phyloP scores from a whole-genome alignment of 2,888 invertebrate species.

The Nemotelus nigrinus region DNA sequence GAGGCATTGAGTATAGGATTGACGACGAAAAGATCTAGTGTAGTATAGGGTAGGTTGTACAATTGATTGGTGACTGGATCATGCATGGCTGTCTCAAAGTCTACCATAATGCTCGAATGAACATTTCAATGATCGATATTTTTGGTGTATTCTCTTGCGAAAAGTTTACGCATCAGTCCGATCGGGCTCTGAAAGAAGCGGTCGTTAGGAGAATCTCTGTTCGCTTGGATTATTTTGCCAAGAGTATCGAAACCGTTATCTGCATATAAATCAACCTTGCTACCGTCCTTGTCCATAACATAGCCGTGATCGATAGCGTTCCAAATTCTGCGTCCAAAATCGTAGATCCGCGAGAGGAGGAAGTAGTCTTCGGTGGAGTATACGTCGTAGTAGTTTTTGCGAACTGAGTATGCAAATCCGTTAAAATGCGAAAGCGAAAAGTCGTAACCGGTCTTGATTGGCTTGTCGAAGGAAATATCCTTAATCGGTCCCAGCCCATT shows the following conservation, averaged over 20 bases:
- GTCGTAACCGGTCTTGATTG: slow-evolving; percentile 71
- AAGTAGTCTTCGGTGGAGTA: slow-evolving; percentile 64
- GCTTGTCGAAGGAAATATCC: slow-evolving; percentile 67
- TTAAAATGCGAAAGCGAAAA: slow-evolving; percentile 73
- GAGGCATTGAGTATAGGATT: too few species aligned
- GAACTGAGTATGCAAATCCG: slow-evolving; percentile 73
- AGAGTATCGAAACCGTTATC: slow-evolving; percentile 66
- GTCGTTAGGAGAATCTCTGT: slow-evolving; percentile 57
- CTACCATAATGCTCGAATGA: slow-evolving; percentile 71
- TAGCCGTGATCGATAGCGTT: slow-evolving; percentile 67
- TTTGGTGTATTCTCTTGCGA: slow-evolving; percentile 53
- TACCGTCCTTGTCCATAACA: slow-evolving; percentile 58
- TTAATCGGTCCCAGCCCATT: slow-evolving; percentile 75
- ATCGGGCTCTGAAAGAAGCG: slow-evolving; percentile 20
- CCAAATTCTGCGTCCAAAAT: slow-evolving; percentile 64
- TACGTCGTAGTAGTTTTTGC: slow-evolving; percentile 69
- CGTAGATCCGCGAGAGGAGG: slow-evolving; percentile 62
- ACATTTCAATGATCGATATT: slow-evolving; percentile 52
- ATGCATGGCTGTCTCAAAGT: slow-evolving; percentile 71
- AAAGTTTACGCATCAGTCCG: slow-evolving; percentile 14
- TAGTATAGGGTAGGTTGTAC: too few species aligned
- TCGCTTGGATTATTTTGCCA: slow-evolving; percentile 66
- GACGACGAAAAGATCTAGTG: slow-evolving; percentile 70
- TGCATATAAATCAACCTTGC: slow-evolving; percentile 57
- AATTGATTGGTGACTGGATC: too few species aligned